These are phyloP conservation scores for Trissolcus brochymenae DNA, from an alignment of 2,888 invertebrate genomes.

Conservation along the genomic window DNA sequence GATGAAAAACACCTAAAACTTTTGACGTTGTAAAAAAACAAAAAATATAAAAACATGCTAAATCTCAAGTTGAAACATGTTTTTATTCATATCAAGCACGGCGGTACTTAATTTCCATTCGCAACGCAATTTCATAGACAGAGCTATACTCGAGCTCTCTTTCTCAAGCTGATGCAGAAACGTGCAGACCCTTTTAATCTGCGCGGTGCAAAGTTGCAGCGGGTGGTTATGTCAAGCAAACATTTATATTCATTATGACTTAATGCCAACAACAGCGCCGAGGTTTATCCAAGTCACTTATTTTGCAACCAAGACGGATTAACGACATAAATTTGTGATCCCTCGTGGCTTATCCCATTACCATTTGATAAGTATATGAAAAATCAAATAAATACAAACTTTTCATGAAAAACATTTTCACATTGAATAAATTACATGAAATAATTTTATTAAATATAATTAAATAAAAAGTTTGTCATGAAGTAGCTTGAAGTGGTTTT, in stretches of 20 bases:
- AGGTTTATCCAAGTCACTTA: constrained; percentile 42
- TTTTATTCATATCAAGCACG: constrained; percentile 2
- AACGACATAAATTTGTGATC: constrained; percentile 24
- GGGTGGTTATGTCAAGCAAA: constrained; percentile 44
- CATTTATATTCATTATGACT: constrained; percentile 52
- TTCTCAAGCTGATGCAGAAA: constrained; percentile 5
- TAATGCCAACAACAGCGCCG: constrained; percentile 33
- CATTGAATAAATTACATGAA: no score
- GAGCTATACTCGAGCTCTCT: not conserved
- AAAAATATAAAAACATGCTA: no score
- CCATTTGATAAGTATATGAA: not conserved
- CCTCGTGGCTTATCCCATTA: not conserved
- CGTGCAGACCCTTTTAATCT: constrained; percentile 32
- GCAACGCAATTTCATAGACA: constrained; percentile 21
- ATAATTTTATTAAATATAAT: no score
- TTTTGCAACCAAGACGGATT: constrained; percentile 36
- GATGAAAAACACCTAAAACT: no score
- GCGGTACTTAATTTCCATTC: constrained; percentile 19
- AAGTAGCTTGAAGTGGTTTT: no score
- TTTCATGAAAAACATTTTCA: no score
- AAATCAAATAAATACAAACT: not conserved
- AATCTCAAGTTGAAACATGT: not conserved
- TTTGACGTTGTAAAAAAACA: no score
- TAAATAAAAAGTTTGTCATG: no score
- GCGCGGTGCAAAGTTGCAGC: constrained; percentile 34